phyloP scores from a whole-genome alignment of 1,140 invertebrate genomes.

The Batillaria attramentaria region DNA sequence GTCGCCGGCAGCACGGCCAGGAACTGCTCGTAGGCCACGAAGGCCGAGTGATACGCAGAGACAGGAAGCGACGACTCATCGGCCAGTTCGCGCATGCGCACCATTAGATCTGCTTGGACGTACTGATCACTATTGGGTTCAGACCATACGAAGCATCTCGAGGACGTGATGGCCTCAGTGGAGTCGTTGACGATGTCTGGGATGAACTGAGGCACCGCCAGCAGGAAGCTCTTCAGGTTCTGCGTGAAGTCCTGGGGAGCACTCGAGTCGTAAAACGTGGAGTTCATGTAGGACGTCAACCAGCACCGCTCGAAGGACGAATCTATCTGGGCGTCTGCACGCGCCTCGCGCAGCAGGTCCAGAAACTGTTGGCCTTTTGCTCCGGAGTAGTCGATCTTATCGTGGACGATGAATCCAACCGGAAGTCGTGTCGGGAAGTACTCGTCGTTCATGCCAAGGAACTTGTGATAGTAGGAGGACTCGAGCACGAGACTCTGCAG shows the following conservation, averaged over 20 bases:
- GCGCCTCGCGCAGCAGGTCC: conserved; percentile 17
- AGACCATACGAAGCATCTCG: conserved; percentile 51
- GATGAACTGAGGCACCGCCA: conserved; percentile 72
- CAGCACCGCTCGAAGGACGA: conserved; percentile 35
- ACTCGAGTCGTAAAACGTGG: conserved; percentile 23
- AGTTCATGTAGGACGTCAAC: conserved; percentile 33
- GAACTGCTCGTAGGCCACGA: conserved; percentile 78
- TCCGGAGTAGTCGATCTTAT: conserved; percentile 27
- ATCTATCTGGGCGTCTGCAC: conserved; percentile 29
- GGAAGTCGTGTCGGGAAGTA: conserved; percentile 33
- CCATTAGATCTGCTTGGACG: conserved; percentile 51
- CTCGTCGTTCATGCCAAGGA: conserved; percentile 25
- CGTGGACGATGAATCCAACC: conserved; percentile 33
- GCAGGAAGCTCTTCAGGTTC: conserved; percentile 71
- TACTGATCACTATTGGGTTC: conserved; percentile 41
- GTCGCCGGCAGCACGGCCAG: conserved; percentile 94
- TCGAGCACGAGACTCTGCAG: conserved; percentile 69
- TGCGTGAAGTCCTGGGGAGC: conserved; percentile 74
- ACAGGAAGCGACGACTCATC: conserved; percentile 46
- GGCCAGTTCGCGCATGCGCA: conserved; percentile 48
- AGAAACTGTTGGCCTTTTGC: conserved; percentile 20
- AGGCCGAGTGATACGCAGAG: conserved; percentile 49
- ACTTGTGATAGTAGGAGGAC: conserved; percentile 61
- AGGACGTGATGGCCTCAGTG: conserved; percentile 83
- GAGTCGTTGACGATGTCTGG: conserved; percentile 90